Evolutionary conservation across 2,888 invertebrate genomes (phyloP), one percentile per base, ranked within the genome.

Genomic region (Idaea dimidiata): DNA sequence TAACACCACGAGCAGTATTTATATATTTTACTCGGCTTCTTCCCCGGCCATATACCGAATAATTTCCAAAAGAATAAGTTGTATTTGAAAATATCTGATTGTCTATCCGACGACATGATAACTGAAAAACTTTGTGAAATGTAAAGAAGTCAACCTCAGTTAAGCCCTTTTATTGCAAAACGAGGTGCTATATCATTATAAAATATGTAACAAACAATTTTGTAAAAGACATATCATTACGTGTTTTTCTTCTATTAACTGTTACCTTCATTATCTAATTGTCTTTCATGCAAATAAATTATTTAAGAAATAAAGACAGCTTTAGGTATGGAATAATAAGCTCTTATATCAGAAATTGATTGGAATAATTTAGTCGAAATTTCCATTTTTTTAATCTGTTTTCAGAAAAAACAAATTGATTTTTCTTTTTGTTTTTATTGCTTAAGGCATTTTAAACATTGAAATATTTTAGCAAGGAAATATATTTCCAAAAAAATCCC

Each of bases 21-120:
- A 57, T 88, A 88, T 63, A 73, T 77, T 75, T 72, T 80, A 16
- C 67, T 72, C 0, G 73, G 60, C 0, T 57, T 72, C 59, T 66
- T 73, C 18, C 83, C 85, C 1, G 82, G 73, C 87, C 87, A 89
- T 54, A 88, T 32, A 0, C 84, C 88, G 59, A 89, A 87, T 54
- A 87, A 59, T 68, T 82, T 84, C 70, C 82, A 82, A 59, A 68
- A 70, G 53, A 75, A 65, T 16, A 80, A 78, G 71, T 83, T 87
- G 3, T 71, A 68, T 54, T 80, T 73, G 63, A 88, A 89, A 61
- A 80, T 75, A 31, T 80, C 76, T 0, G 86, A 82, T 55, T 74
- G 83, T 56, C 65, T 59, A 0, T 63, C 62, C 16, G 66, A 57
- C 72, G 74, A 66, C 73, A 69, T 75, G 58, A 57, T 54, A 3